Evolutionary conservation across 2,113 vertebrate genomes (phyloP).

Genomic region (Zeus faber): DNA sequence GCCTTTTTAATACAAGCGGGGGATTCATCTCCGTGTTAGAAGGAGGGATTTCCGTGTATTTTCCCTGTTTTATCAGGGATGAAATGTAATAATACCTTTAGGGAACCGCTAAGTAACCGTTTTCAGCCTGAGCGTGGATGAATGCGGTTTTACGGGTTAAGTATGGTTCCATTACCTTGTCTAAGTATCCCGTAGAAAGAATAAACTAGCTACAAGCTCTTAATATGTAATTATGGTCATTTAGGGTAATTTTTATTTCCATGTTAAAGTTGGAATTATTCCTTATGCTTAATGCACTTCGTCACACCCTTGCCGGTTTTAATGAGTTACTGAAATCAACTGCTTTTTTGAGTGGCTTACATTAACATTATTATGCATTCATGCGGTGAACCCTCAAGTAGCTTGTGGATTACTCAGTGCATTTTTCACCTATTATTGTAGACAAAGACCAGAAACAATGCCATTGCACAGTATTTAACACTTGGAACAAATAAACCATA

Average conservation of each 20-base stretch:
- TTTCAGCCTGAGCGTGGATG: no score
- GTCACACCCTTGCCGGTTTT: conserved; percentile 17
- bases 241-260: conserved; percentile 20
- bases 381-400: neutral
- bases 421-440: neutral
- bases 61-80: neutral
- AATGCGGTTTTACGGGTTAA: no score
- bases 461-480: neutral
- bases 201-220: conserved; percentile 12
- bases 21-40: no score
- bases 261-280: conserved; percentile 27
- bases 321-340: conserved; percentile 34
- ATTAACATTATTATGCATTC: conserved; percentile 14
- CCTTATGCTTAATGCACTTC: conserved; percentile 27
- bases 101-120: neutral
- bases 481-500: neutral
- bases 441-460: conserved; percentile 5
- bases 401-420: no score
- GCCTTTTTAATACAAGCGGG: conserved; percentile 7
- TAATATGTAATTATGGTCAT: neutral
- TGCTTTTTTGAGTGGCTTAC: conserved; percentile 27
- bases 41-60: no score
- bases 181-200: conserved; percentile 19
- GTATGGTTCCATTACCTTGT: neutral
- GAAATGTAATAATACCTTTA: neutral